phyloP scores from a whole-genome alignment of 2,113 vertebrate genomes.

The Megatriorchis doriae region DNA sequence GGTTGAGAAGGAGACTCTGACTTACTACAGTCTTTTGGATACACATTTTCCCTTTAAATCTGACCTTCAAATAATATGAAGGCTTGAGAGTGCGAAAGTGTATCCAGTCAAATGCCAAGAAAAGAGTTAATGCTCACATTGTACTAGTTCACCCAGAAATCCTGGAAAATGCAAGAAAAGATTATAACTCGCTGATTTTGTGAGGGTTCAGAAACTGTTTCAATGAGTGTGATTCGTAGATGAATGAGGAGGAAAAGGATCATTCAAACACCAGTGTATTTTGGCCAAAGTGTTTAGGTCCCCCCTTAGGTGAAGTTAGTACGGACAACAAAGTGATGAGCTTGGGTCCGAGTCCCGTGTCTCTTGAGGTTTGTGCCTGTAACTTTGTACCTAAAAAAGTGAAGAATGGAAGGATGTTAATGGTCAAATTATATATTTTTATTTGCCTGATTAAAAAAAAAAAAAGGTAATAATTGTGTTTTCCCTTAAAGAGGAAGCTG shows the following conservation, averaged over 20 bases:
- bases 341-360: background rate
- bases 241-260: background rate
- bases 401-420: background rate
- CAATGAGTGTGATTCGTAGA: background rate
- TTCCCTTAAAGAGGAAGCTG: background rate
- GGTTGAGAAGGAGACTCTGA: background rate
- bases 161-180: background rate
- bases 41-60: constrained; percentile 21
- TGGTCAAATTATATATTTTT: background rate
- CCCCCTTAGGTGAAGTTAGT: background rate
- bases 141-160: background rate
- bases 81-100: background rate
- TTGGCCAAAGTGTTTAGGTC: background rate
- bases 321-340: background rate
- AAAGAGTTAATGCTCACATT: background rate
- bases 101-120: constrained; percentile 26
- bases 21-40: constrained; percentile 7
- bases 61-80: constrained; percentile 52
- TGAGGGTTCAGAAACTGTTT: background rate
- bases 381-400: background rate
- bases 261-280: background rate
- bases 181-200: background rate
- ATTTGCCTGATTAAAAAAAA: background rate
- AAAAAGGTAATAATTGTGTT: background rate
- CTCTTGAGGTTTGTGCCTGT: background rate